phyloP scores from a whole-genome alignment of 1,140 invertebrate genomes.

The Linepithema humile region DNA sequence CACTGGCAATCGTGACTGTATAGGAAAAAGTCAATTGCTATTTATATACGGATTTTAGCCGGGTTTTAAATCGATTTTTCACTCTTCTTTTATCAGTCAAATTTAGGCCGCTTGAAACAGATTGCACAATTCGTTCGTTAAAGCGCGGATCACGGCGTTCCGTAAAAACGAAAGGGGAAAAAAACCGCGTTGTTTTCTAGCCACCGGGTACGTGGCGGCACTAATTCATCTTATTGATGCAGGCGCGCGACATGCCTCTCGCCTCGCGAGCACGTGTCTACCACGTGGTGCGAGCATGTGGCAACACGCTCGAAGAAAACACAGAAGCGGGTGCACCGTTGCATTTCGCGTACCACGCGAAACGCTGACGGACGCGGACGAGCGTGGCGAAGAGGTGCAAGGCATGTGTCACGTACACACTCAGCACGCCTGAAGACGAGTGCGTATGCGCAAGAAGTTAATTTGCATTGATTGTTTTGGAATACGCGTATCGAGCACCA shows the following conservation, averaged over 20 bases:
- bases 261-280: slow-evolving; percentile 70
- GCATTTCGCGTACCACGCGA: slow-evolving; percentile 6
- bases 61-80: background rate
- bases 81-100: background rate
- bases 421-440: too few species aligned
- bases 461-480: background rate
- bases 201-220: slow-evolving; percentile 11
- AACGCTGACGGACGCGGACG: background rate
- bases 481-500: too few species aligned
- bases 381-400: background rate
- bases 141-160: background rate
- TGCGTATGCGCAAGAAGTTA: background rate
- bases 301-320: slow-evolving; percentile 10
- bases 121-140: background rate
- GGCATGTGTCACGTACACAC: too few species aligned
- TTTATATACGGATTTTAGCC: background rate
- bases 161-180: background rate
- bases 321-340: background rate
- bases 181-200: slow-evolving; percentile 26
- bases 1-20: too few species aligned
- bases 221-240: slow-evolving; percentile 75
- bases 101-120: background rate
- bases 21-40: background rate
- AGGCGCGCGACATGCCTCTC: slow-evolving; percentile 68
- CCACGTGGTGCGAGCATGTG: slow-evolving; percentile 73